Base-by-base conservation (phyloP, 2,888 invertebrate species). In the Coleophora flavipennella region DNA sequence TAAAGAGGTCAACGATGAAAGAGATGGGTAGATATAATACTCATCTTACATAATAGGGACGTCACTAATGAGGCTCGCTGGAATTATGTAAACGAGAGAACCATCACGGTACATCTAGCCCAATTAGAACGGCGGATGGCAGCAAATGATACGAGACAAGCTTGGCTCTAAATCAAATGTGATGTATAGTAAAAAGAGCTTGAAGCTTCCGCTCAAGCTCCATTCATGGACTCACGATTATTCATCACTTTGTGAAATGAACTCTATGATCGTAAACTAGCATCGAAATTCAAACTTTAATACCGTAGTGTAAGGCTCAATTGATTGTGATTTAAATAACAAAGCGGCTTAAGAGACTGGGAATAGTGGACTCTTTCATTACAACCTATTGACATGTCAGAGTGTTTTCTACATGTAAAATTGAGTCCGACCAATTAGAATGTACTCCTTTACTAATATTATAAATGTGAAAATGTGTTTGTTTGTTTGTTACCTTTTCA, bases 121-220 rank as follows among this genome's bases (percentile, higher is more conserved):
- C 51, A 50, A 51, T 48, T 48, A 47, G 42, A 35, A 13, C 33
- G 13, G 2, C 40, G 39, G 44, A 41, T 36, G 13, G 35, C 40
- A 40, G 42, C 44, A 48, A 50, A 47, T 50, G 48, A 45, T 44
- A 42, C 42, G 41, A 40, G 39, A 45, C 43, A 45, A 39, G 38
- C 40, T 29, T 31, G 43, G 36, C 42, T 42, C 42, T 47, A 42
- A 47, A 51, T 49, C 44, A 49, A 48, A 46, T 31, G 42, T 42
- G 33, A 38, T 10, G 26, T 33, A 41, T 33, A 36, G 31, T 36
- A 42, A 44, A 42, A 42, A 34, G 11, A 33, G 20, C 20, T 4
- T 10, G 25, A n/a, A 14, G 26, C 20, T 34, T 34, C 34, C 34
- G 34, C 12, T 33, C 38, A 40, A 34, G 33, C 36, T 37, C 40